Evolutionary conservation across 2,888 invertebrate species (phyloP).

Genomic region (Mesoligia furuncula): DNA sequence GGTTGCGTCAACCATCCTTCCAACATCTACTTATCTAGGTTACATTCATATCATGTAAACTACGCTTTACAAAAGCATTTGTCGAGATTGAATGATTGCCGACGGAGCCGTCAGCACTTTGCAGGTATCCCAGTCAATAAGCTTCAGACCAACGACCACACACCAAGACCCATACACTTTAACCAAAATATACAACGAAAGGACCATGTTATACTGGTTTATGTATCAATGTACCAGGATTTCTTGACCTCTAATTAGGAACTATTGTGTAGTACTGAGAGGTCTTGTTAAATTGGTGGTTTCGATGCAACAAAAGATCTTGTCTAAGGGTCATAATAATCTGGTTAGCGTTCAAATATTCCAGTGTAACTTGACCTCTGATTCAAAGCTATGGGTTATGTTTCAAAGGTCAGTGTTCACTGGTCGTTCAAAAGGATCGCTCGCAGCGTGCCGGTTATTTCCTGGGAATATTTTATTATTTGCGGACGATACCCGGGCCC

Average conservation of each 20-base stretch:
- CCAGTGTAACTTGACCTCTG: constrained; percentile 6
- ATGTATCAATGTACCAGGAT: neutral
- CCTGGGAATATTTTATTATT: constrained; percentile 64
- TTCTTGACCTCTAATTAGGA: neutral
- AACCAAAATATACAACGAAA: neutral
- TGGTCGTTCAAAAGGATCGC: constrained; percentile 46
- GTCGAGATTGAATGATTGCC: constrained; percentile 63
- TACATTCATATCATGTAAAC: constrained; percentile 29
- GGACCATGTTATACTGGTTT: constrained; percentile 26
- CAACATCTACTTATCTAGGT: constrained; percentile 3
- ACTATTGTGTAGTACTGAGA: neutral
- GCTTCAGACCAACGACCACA: constrained; percentile 12
- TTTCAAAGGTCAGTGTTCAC: constrained; percentile 3
- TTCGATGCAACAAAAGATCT: constrained; percentile 41
- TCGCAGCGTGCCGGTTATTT: constrained; percentile 55
- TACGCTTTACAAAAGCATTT: constrained; percentile 57
- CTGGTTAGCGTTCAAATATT: constrained; percentile 29
- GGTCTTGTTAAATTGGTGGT: constrained; percentile 38
- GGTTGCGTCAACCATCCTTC: neutral
- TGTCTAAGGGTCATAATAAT: constrained; percentile 45
- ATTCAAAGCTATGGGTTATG: neutral
- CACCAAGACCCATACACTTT: constrained; percentile 18
- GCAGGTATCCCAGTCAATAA: constrained; percentile 60
- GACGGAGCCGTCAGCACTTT: constrained; percentile 55
- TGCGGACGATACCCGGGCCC: constrained; percentile 43